These are phyloP conservation scores for Diabrotica balteata DNA, from an alignment of 2,888 invertebrate genomes.

Conservation along the genomic window DNA sequence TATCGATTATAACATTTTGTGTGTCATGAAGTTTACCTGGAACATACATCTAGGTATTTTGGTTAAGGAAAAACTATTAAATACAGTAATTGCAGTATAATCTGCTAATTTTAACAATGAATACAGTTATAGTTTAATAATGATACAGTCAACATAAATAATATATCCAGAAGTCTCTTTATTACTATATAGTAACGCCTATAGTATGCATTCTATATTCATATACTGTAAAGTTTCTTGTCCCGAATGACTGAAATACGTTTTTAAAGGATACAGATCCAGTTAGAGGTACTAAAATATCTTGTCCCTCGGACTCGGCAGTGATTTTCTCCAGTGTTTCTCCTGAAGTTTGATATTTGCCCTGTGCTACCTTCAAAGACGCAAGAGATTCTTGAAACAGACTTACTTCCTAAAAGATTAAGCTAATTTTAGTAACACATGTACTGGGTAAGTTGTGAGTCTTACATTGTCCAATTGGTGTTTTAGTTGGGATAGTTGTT, in stretches of 20 bases:
- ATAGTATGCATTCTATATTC: too few relatives aligned
- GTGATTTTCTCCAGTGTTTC: conserved; percentile 83
- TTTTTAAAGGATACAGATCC: conserved; percentile 74
- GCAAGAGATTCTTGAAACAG: conserved; percentile 90
- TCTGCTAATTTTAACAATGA: too few relatives aligned
- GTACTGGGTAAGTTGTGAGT: conserved; percentile 14
- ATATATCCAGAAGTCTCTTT: too few relatives aligned
- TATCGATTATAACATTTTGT: conserved; percentile 89
- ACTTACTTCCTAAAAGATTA: conserved; percentile 74
- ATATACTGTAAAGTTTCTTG: too few relatives aligned
- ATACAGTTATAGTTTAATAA: too few relatives aligned
- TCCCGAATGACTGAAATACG: too few relatives aligned
- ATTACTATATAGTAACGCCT: too few relatives aligned
- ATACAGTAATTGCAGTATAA: too few relatives aligned
- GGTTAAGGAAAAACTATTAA: conserved; percentile 36
- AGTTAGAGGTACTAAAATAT: conserved; percentile 91
- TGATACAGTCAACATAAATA: too few relatives aligned
- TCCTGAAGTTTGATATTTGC: conserved; percentile 87
- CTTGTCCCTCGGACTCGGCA: conserved; percentile 78
- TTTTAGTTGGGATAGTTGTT: conserved; percentile 83
- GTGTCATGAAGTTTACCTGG: conserved; percentile 87
- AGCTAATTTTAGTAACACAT: conserved; percentile 15
- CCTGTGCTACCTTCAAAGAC: conserved; percentile 88
- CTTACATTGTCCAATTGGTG: conserved; percentile 86
- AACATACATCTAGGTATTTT: conserved; percentile 81